A percentile compares a stretch with the other conserved stretches of the same genome.
Conservation (phyloP, 2,888 invertebrate genomes). For the Dione vanillae region DNA sequence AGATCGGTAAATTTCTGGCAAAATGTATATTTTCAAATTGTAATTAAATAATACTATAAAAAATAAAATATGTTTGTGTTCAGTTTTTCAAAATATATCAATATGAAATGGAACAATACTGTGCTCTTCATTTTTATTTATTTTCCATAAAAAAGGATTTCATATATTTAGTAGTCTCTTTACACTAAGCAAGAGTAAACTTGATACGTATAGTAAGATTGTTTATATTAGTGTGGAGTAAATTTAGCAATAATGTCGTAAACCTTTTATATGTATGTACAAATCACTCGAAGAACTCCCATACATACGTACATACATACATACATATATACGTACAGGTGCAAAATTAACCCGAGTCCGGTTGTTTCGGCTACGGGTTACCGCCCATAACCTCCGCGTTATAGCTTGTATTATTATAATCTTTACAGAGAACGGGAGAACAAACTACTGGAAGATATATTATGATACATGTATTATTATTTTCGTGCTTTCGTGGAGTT, state of each 20-base stretch:
- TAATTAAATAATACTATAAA: too few species aligned
- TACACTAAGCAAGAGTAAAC: not conserved
- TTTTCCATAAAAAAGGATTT: too few species aligned
- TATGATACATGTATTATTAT: too few species aligned
- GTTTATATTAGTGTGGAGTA: not conserved
- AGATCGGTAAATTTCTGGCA: too few species aligned
- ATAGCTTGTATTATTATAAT: constrained; percentile 77
- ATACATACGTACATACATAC: constrained; percentile 39
- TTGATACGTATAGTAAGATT: not conserved
- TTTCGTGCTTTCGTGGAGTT: too few species aligned
- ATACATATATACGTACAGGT: constrained; percentile 64
- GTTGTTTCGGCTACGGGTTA: constrained; percentile 63
- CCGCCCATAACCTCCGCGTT: constrained; percentile 72
- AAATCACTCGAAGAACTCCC: constrained; percentile 4
- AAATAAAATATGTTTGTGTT: too few species aligned
- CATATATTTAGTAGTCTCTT: too few species aligned
- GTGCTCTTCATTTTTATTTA: too few species aligned
- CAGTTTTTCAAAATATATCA: too few species aligned
- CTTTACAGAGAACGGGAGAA: constrained; percentile 50
- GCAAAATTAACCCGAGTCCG: constrained; percentile 72
- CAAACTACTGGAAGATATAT: constrained; percentile 52
- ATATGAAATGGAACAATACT: too few species aligned
- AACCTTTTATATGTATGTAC: constrained; percentile 13
- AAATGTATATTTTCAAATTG: too few species aligned
- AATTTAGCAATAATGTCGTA: not conserved